Conservation (phyloP, 2,113 vertebrate genomes). For the Peromyscus polionotus region DNA sequence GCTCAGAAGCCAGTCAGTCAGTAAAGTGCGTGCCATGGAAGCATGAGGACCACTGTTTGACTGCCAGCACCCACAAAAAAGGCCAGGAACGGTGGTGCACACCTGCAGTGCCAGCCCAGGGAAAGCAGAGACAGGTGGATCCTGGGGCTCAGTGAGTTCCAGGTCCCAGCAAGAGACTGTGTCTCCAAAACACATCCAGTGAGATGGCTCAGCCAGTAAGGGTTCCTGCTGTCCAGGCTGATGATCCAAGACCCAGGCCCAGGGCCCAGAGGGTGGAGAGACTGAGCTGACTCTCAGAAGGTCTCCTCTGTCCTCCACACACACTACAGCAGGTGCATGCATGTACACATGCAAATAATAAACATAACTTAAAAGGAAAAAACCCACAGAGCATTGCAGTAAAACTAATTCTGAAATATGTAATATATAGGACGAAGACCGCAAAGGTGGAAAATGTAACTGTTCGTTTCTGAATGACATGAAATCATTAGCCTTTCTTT, state of each 20-base stretch:
- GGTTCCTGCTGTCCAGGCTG: not conserved
- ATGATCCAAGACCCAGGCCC: not conserved
- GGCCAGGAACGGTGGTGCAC: not conserved
- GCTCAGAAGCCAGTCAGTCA: not conserved
- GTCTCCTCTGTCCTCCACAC: too few species aligned
- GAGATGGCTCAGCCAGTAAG: not conserved
- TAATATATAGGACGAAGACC: not conserved
- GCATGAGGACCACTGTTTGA: not conserved
- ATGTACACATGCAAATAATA: not conserved
- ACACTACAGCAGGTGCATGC: not conserved
- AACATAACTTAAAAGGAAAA: not conserved
- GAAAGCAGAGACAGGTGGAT: not conserved
- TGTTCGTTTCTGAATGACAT: not conserved
- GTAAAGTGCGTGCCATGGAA: not conserved
- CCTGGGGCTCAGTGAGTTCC: not conserved
- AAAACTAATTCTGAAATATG: not conserved
- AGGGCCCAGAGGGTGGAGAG: not conserved
- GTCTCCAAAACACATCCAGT: not conserved
- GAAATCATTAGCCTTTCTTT: not conserved
- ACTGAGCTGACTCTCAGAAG: not conserved
- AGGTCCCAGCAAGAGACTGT: not conserved
- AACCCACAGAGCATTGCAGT: not conserved
- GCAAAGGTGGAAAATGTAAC: not conserved
- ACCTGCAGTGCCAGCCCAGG: not conserved
- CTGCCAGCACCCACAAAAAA: not conserved